Percentiles rank a stretch among this genome's conserved stretches.
phyloP scores from a whole-genome alignment of 2,797 vertebrate genomes.

The Leptatherina wallacei region DNA sequence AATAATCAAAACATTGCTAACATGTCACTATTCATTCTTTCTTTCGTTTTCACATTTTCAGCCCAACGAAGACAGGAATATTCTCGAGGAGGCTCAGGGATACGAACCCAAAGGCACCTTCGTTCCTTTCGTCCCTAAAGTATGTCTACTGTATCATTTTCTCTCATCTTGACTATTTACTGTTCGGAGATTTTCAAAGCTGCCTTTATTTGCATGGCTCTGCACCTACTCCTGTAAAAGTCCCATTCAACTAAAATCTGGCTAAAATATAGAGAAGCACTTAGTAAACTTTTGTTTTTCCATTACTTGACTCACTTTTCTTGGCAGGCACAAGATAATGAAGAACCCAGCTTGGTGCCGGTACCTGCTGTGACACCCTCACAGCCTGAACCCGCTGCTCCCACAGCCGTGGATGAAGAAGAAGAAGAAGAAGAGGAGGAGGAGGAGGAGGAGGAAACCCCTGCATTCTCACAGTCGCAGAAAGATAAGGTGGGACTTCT shows the following conservation, averaged over 20 bases:
- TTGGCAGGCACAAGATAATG: slow-evolving; percentile 51
- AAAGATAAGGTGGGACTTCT: slow-evolving; percentile 65
- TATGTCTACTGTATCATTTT: slow-evolving; percentile 41
- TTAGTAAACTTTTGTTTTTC: not conserved
- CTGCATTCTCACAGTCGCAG: slow-evolving; percentile 45
- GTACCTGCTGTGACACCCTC: slow-evolving; percentile 34
- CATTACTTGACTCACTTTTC: slow-evolving; percentile 9
- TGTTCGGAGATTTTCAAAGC: not conserved
- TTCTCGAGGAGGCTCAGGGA: slow-evolving; percentile 93
- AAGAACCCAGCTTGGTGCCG: slow-evolving; percentile 50
- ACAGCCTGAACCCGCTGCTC: slow-evolving; percentile 58
- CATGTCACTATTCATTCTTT: not conserved
- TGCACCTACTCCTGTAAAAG: not conserved
- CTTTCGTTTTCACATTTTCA: slow-evolving; percentile 56
- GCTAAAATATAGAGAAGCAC: not conserved
- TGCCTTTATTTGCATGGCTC: not conserved
- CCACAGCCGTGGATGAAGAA: slow-evolving; percentile 17
- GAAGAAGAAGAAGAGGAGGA: slow-evolving; percentile 50
- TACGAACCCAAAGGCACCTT: slow-evolving; percentile 84
- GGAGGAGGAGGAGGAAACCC: slow-evolving; percentile 33
- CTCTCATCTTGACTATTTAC: not conserved
- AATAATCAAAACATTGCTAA: not conserved
- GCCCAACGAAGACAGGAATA: slow-evolving; percentile 97
- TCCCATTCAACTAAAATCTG: not conserved
- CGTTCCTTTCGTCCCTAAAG: slow-evolving; percentile 49